Evolutionary conservation across 1,140 invertebrate species (phyloP).

Genomic region (Mactra quadrangularis): DNA sequence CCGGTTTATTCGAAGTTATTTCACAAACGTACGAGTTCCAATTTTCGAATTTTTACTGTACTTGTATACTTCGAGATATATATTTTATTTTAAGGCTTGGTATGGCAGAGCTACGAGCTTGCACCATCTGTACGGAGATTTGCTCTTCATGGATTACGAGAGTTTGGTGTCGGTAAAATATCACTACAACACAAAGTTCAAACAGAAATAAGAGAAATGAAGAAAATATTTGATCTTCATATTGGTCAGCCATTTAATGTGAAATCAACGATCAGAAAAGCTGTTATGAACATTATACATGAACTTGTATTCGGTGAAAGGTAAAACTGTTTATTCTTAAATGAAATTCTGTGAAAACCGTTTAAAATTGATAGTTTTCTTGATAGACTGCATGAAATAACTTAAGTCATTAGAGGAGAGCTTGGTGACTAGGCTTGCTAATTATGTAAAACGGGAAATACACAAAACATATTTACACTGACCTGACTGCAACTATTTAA

Average conservation of each 20-base stretch:
- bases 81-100: conserved; percentile 46
- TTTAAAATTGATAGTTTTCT: background rate
- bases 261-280: conserved; percentile 39
- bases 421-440: no score
- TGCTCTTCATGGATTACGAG: conserved; percentile 88
- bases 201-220: conserved; percentile 84
- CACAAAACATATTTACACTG: background rate
- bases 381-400: background rate
- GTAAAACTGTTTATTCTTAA: conserved; percentile 38
- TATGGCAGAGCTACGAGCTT: conserved; percentile 82
- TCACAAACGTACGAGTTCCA: no score
- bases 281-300: conserved; percentile 55
- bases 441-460: no score
- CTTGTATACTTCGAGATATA: no score
- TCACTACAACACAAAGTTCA: conserved; percentile 89
- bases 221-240: conserved; percentile 20
- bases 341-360: background rate
- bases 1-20: no score
- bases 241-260: conserved; percentile 10
- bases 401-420: background rate
- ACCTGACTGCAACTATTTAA: no score
- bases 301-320: conserved; percentile 49
- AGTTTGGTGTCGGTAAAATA: conserved; percentile 90
- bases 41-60: no score
- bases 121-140: conserved; percentile 92